Conservation (phyloP, 2,888 invertebrate genomes). For the Empis stercorea region DNA sequence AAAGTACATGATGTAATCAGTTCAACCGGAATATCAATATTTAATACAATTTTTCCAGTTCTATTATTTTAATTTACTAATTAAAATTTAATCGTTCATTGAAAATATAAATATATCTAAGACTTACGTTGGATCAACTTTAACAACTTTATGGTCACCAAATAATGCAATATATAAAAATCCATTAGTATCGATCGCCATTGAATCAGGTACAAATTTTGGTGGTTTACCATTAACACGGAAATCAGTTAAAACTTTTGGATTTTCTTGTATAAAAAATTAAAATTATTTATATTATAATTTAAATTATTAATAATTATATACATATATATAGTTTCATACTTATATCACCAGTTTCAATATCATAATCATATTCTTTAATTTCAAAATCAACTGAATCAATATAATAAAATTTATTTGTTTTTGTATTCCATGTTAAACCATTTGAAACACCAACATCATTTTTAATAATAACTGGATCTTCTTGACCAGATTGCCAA, state of each 20-base stretch:
- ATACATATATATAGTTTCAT: slow-evolving; percentile 25
- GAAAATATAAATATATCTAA: no score
- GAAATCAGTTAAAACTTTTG: slow-evolving; percentile 44
- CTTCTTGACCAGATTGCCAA: slow-evolving; percentile 21
- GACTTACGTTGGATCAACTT: slow-evolving; percentile 34
- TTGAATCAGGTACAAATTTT: slow-evolving; percentile 51
- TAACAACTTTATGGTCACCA: slow-evolving; percentile 45
- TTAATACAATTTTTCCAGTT: slow-evolving; percentile 42
- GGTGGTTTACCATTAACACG: slow-evolving; percentile 27
- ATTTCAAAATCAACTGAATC: slow-evolving; percentile 56
- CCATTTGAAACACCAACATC: slow-evolving; percentile 61
- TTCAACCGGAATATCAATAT: slow-evolving; percentile 51
- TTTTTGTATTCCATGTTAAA: slow-evolving; percentile 56
- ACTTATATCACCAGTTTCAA: slow-evolving; percentile 50
- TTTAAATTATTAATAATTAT: background rate
- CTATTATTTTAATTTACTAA: no score
- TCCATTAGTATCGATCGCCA: slow-evolving; percentile 67
- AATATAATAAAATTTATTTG: slow-evolving; percentile 58
- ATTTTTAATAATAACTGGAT: slow-evolving; percentile 21
- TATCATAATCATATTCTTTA: slow-evolving; percentile 59
- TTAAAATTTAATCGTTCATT: no score
- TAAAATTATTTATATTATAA: slow-evolving; percentile 9
- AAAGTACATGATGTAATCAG: slow-evolving; percentile 60
- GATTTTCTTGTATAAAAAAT: slow-evolving; percentile 39
- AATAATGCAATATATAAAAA: slow-evolving; percentile 69